Conservation (phyloP, 2,888 invertebrate species). For the Tortrix viridana region DNA sequence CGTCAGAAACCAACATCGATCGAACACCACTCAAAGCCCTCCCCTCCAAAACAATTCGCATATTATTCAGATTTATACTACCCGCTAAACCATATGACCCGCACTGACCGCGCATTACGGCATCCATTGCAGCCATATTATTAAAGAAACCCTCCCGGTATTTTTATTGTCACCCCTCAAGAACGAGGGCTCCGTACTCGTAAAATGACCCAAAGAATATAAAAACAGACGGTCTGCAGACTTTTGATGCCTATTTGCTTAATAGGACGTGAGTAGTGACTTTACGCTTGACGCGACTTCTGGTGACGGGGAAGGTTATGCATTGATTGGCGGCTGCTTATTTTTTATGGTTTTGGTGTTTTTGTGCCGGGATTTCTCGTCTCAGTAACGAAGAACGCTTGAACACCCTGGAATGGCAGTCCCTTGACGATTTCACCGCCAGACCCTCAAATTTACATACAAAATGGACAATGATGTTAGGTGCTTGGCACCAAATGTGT, state of each 20-base stretch:
- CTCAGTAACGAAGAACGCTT: too few species aligned
- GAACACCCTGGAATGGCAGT: too few species aligned
- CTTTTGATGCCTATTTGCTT: slow-evolving; percentile 43
- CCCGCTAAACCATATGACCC: slow-evolving; percentile 13
- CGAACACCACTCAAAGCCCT: neutral
- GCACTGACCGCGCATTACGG: slow-evolving; percentile 22
- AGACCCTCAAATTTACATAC: too few species aligned
- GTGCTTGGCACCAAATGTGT: too few species aligned
- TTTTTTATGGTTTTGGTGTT: slow-evolving; percentile 3
- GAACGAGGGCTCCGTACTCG: slow-evolving; percentile 16
- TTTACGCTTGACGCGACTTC: slow-evolving; percentile 5
- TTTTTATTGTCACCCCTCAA: slow-evolving; percentile 42
- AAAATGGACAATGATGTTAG: too few species aligned
- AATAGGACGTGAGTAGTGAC: slow-evolving; percentile 38
- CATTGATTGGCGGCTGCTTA: slow-evolving; percentile 5
- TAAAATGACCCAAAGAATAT: slow-evolving; percentile 33
- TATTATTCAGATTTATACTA: slow-evolving; percentile 22
- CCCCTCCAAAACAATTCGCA: neutral
- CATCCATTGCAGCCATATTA: slow-evolving; percentile 41
- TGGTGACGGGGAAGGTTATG: neutral
- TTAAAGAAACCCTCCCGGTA: slow-evolving; percentile 46
- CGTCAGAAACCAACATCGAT: neutral
- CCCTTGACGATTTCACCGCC: too few species aligned
- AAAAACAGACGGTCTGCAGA: slow-evolving; percentile 38
- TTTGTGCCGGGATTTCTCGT: neutral